Percentiles rank a stretch among this genome's conserved stretches.
These are phyloP conservation scores for Sweltsa coloradensis DNA, from an alignment of 1,140 invertebrate species.

Conservation along the genomic window DNA sequence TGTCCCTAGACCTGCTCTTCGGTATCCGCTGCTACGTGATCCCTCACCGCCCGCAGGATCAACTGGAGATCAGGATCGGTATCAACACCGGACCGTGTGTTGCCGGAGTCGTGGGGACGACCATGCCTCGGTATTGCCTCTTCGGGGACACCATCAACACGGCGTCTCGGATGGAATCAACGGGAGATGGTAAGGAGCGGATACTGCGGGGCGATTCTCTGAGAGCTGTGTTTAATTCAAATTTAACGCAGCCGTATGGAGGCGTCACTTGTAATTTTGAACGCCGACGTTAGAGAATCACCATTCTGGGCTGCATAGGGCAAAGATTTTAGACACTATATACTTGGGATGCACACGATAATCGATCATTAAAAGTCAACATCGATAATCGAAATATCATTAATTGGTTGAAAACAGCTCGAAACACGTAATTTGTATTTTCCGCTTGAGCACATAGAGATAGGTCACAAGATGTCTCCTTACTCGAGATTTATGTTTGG, in stretches of 20 bases:
- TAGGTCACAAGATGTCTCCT: too few relatives aligned
- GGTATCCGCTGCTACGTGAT: conserved; percentile 38
- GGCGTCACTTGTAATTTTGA: not conserved
- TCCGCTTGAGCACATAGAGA: too few relatives aligned
- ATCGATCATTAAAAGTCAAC: too few relatives aligned
- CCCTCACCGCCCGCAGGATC: conserved; percentile 40
- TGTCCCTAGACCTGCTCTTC: conserved; percentile 41
- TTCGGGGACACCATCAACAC: conserved; percentile 47
- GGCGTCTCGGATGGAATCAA: conserved; percentile 38
- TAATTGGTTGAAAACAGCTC: too few relatives aligned
- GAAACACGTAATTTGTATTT: too few relatives aligned
- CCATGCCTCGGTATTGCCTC: conserved; percentile 52
- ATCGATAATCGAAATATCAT: too few relatives aligned
- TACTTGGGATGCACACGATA: too few relatives aligned
- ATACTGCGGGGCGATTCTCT: not conserved
- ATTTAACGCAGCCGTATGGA: not conserved
- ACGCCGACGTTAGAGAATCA: too few relatives aligned
- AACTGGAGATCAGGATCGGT: conserved; percentile 42
- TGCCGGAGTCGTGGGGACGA: conserved; percentile 46
- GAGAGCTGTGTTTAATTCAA: too few relatives aligned
- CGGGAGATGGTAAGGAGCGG: conserved; percentile 31
- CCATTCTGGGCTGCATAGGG: too few relatives aligned
- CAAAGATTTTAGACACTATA: too few relatives aligned
- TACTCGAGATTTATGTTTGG: too few relatives aligned
- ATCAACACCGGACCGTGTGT: conserved; percentile 45